phyloP scores from a whole-genome alignment of 2,888 invertebrate genomes.

The Choristoneura rosaceana region DNA sequence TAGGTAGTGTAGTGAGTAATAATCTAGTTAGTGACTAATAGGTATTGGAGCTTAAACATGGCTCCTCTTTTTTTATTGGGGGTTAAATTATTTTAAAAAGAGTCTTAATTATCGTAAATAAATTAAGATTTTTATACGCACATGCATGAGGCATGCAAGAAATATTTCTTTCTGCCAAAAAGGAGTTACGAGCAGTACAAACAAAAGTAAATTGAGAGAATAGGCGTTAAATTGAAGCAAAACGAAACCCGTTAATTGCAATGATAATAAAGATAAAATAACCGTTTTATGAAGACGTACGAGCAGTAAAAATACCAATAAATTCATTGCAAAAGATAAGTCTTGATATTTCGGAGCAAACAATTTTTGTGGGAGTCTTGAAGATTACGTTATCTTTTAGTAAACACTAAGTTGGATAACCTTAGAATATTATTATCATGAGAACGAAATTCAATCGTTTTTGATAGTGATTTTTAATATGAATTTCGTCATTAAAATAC shows the following conservation, averaged over 20 bases:
- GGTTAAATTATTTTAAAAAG: too few relatives aligned
- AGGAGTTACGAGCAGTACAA: background rate
- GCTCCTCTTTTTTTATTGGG: too few relatives aligned
- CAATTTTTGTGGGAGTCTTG: slow-evolving; percentile 34
- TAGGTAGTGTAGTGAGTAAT: too few relatives aligned
- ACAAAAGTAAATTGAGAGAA: background rate
- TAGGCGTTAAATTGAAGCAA: slow-evolving; percentile 14
- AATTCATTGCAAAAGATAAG: slow-evolving; percentile 34
- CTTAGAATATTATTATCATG: slow-evolving; percentile 32
- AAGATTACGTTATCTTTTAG: slow-evolving; percentile 31
- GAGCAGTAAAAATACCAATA: slow-evolving; percentile 4
- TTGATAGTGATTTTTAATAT: background rate
- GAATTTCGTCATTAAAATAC: background rate
- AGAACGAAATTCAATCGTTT: slow-evolving; percentile 23
- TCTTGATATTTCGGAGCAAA: slow-evolving; percentile 30
- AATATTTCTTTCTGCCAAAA: background rate
- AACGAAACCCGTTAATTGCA: slow-evolving; percentile 32
- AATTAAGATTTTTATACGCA: too few relatives aligned
- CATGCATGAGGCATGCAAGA: too few relatives aligned
- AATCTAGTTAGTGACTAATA: too few relatives aligned
- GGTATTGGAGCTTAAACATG: too few relatives aligned
- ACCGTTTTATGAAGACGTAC: slow-evolving; percentile 20
- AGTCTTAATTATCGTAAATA: too few relatives aligned
- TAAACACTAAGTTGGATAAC: slow-evolving; percentile 41
- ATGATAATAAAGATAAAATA: slow-evolving; percentile 25